Evolutionary conservation across 1,140 invertebrate species (phyloP).

Genomic region (Drosophila neocordata): DNA sequence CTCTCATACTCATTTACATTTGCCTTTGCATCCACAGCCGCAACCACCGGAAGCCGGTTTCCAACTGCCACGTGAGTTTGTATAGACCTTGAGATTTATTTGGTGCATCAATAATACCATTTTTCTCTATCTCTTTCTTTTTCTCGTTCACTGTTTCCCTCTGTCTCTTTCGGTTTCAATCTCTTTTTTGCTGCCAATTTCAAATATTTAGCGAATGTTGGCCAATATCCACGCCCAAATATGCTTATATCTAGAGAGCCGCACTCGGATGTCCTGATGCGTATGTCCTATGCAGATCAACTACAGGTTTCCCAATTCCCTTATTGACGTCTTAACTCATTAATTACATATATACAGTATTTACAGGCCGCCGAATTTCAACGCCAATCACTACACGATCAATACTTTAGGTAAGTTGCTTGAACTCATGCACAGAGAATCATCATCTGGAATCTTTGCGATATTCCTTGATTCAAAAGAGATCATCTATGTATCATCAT

Average conservation of each 20-base stretch:
- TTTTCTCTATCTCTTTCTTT: constrained; percentile 18
- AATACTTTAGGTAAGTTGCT: constrained; percentile 80
- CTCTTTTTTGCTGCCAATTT: neutral
- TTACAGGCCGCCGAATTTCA: constrained; percentile 83
- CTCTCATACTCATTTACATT: constrained; percentile 94
- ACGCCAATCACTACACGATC: constrained; percentile 82
- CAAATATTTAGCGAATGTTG: constrained; percentile 76
- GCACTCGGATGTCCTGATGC: constrained; percentile 81
- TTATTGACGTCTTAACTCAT: constrained; percentile 64
- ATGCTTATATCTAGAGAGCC: constrained; percentile 83
- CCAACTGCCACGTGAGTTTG: constrained; percentile 83
- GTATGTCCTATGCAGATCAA: constrained; percentile 83
- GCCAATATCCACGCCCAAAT: constrained; percentile 83
- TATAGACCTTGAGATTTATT: constrained; percentile 61
- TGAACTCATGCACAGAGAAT: neutral
- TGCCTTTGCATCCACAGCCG: constrained; percentile 92
- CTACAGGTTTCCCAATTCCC: constrained; percentile 81
- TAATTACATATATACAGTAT: constrained; percentile 83
- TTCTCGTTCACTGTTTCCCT: neutral
- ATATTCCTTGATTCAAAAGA: neutral
- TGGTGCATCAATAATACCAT: constrained; percentile 10
- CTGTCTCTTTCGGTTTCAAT: neutral
- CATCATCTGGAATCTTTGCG: neutral
- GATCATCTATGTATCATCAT: constrained; percentile 46
- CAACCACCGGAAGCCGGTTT: constrained; percentile 87